phyloP scores from a whole-genome alignment of 2,797 vertebrate genomes.

The Pseudochaenichthys georgianus region DNA sequence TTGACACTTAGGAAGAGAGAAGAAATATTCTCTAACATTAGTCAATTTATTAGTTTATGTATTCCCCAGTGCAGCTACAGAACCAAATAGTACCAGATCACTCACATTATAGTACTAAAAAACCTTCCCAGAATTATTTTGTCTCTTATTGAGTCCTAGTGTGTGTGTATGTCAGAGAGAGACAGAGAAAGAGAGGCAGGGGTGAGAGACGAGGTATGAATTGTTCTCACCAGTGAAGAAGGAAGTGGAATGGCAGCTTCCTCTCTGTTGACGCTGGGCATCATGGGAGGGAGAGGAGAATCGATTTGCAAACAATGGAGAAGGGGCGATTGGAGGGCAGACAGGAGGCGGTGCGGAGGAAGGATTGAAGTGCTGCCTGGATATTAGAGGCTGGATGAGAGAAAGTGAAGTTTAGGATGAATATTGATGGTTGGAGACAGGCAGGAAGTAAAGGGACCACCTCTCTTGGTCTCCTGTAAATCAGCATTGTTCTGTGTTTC shows the following conservation, averaged over 20 bases:
- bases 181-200: conserved; percentile 18
- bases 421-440: conserved; percentile 21
- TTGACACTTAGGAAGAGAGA: no score
- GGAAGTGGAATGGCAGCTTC: conserved; percentile 83
- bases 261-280: conserved; percentile 62
- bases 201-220: conserved; percentile 69
- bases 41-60: background rate
- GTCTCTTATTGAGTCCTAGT: background rate
- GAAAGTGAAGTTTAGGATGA: conserved; percentile 34
- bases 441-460: conserved; percentile 15
- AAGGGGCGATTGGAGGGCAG: conserved; percentile 52
- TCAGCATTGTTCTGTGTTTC: conserved; percentile 14
- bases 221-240: conserved; percentile 79
- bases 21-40: no score
- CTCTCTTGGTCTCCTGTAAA: conserved; percentile 14
- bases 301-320: conserved; percentile 71
- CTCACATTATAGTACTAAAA: background rate
- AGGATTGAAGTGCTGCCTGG: conserved; percentile 62
- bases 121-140: conserved; percentile 4
- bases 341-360: conserved; percentile 55
- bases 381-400: conserved; percentile 43
- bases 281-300: conserved; percentile 67
- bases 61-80: no score
- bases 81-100: background rate
- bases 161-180: conserved; percentile 16